Evolutionary conservation across 2,888 invertebrate genomes (phyloP).

Genomic region (Hipparchia semele): DNA sequence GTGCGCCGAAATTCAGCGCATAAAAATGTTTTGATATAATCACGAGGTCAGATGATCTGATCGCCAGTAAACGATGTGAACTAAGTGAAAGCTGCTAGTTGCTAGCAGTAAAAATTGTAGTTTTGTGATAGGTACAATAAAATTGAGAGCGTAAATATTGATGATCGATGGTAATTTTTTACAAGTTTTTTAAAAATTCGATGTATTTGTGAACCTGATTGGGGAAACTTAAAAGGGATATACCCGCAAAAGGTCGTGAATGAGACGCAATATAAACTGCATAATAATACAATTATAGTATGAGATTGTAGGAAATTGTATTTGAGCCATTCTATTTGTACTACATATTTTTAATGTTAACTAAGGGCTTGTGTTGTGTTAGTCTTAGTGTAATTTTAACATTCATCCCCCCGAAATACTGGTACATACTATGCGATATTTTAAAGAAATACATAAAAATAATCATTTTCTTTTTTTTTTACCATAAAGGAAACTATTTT

Average conservation of each 20-base stretch:
- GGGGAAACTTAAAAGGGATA: slow-evolving; percentile 21
- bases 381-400: slow-evolving; percentile 58
- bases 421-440: background rate
- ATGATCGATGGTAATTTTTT: slow-evolving; percentile 60
- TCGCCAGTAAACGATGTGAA: slow-evolving; percentile 59
- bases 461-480: too few species aligned
- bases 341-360: slow-evolving; percentile 72
- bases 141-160: slow-evolving; percentile 59
- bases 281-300: slow-evolving; percentile 64
- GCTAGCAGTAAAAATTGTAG: slow-evolving; percentile 78
- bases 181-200: slow-evolving; percentile 65
- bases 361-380: slow-evolving; percentile 80
- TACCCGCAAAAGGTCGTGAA: slow-evolving; percentile 37
- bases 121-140: slow-evolving; percentile 81
- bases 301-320: slow-evolving; percentile 71
- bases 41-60: slow-evolving; percentile 60
- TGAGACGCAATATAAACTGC: slow-evolving; percentile 68
- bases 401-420: slow-evolving; percentile 49
- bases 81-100: slow-evolving; percentile 75
- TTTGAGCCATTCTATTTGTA: slow-evolving; percentile 70
- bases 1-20: slow-evolving; percentile 46
- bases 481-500: too few species aligned
- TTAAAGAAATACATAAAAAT: too few species aligned
- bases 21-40: slow-evolving; percentile 55
- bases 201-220: slow-evolving; percentile 32